Percentiles rank a stretch among this genome's conserved stretches.
phyloP scores from a whole-genome alignment of 2,888 invertebrate species.

The Caenorhabditis sp. region DNA sequence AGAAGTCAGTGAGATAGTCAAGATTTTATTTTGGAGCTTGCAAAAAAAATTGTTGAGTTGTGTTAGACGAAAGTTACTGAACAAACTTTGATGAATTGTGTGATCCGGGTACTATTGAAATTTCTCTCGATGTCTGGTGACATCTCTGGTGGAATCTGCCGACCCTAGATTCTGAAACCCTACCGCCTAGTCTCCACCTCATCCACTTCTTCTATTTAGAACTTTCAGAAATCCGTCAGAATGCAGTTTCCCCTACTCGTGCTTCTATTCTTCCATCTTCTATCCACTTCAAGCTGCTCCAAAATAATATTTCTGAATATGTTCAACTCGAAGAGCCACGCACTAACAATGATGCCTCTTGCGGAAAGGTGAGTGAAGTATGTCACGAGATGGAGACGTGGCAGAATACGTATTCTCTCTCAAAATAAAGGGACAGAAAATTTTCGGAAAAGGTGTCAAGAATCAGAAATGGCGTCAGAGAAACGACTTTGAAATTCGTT shows the following conservation, averaged over 20 bases:
- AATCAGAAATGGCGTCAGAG: conserved; percentile 20
- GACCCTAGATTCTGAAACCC: too few species aligned
- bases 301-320: conserved; percentile 71
- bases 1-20: background rate
- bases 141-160: too few species aligned
- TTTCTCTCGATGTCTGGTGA: too few species aligned
- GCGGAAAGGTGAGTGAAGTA: conserved; percentile 66
- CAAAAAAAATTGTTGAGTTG: too few species aligned
- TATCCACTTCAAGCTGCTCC: conserved; percentile 31
- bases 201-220: background rate
- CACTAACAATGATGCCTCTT: conserved; percentile 69
- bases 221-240: conserved; percentile 8
- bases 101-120: too few species aligned
- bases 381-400: conserved; percentile 26
- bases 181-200: background rate
- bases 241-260: conserved; percentile 47
- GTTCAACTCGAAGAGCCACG: conserved; percentile 74
- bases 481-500: conserved; percentile 52
- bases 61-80: too few species aligned
- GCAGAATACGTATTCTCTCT: background rate
- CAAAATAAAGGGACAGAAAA: conserved; percentile 5
- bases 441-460: conserved; percentile 42
- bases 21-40: background rate
- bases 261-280: conserved; percentile 22
- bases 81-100: too few species aligned